Evolutionary conservation across 2,888 invertebrate species (phyloP).

Genomic region (Caenorhabditis sp.): DNA sequence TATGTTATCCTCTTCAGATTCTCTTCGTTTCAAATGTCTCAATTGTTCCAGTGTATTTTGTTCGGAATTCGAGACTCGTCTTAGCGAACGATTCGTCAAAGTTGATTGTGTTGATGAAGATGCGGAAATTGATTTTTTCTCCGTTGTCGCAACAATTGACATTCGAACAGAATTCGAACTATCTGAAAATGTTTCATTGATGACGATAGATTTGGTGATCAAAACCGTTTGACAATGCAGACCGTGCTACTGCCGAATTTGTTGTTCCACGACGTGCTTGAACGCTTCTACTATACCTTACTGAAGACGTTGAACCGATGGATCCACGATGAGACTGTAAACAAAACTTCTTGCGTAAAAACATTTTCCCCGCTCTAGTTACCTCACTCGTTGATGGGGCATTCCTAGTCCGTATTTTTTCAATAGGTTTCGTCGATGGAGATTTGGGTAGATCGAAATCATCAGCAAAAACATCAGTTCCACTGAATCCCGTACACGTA

Average conservation of each 20-base stretch:
- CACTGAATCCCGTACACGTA: neutral
- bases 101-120: constrained; percentile 8
- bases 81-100: constrained; percentile 13
- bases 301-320: constrained; percentile 31
- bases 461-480: constrained; percentile 5
- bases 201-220: neutral
- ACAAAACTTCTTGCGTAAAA: neutral
- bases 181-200: neutral
- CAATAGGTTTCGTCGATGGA: neutral
- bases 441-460: neutral
- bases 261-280: constrained; percentile 28
- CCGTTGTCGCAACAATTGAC: neutral
- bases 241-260: constrained; percentile 10
- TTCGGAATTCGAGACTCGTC: constrained; percentile 24
- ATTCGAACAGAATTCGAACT: neutral
- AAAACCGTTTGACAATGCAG: neutral
- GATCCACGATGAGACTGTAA: constrained; percentile 1
- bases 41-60: constrained; percentile 18
- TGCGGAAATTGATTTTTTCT: neutral
- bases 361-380: neutral
- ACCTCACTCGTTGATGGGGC: neutral
- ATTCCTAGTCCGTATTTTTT: neutral
- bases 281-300: constrained; percentile 14
- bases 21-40: neutral
- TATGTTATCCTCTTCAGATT: neutral